Evolutionary conservation across 2,113 vertebrate genomes (phyloP).

Genomic region (Sorex fumeus): DNA sequence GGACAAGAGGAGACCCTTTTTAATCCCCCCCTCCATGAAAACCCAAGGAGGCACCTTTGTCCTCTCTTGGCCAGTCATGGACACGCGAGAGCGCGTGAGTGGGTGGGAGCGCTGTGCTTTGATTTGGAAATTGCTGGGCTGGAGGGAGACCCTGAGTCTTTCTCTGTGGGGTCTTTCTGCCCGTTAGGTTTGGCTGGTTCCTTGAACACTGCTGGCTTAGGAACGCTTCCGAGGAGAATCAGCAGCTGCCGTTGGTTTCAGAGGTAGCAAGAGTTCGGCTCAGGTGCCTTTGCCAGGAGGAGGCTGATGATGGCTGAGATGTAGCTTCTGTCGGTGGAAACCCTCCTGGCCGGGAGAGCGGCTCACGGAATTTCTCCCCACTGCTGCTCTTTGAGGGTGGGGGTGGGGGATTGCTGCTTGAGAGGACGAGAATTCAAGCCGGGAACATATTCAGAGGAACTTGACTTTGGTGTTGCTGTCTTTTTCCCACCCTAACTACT

Average conservation of each 20-base stretch:
- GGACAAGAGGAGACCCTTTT: neutral
- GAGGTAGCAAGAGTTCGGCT: neutral
- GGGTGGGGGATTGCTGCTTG: neutral
- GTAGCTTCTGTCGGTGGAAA: neutral
- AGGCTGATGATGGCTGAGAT: neutral
- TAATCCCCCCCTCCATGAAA: neutral
- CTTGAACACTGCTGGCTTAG: neutral
- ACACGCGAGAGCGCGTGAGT: neutral
- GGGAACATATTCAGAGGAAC: neutral
- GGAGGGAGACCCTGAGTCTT: neutral
- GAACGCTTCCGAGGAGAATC: too few species aligned
- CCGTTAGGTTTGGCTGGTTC: neutral
- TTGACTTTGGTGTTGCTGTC: constrained; percentile 13
- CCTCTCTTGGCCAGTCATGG: constrained; percentile 2
- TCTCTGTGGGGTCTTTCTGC: constrained; percentile 16
- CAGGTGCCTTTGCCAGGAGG: neutral
- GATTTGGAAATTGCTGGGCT: constrained; percentile 40
- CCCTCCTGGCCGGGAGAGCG: neutral
- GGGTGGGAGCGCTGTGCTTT: neutral
- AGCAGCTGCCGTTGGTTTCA: neutral
- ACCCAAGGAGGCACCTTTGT: neutral
- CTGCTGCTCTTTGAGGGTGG: neutral
- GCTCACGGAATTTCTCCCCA: neutral
- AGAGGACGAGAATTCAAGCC: neutral
- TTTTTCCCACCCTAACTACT: constrained; percentile 53